Conservation (phyloP, 2,113 vertebrate species). For the Nettapus auritus region DNA sequence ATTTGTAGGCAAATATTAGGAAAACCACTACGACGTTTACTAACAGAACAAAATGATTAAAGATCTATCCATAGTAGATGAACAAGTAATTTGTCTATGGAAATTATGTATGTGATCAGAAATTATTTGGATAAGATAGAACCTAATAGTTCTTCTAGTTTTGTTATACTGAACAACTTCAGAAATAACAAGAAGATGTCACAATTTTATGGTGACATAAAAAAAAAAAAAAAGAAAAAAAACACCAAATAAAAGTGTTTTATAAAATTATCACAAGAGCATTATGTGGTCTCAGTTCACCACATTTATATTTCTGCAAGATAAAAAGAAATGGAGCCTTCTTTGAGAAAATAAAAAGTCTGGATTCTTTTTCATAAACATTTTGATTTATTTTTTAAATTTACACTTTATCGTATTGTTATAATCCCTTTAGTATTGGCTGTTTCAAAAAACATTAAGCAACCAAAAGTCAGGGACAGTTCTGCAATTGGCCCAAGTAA, state of each 20-base stretch:
- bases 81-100: not conserved
- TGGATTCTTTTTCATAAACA: not conserved
- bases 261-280: not conserved
- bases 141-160: not conserved
- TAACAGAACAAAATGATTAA: not conserved
- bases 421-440: not conserved
- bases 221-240: too few species aligned
- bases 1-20: not conserved
- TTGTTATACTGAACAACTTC: not conserved
- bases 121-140: not conserved
- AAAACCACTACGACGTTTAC: not conserved
- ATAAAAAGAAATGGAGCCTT: not conserved
- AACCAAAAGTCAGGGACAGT: not conserved
- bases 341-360: not conserved
- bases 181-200: not conserved
- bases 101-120: not conserved
- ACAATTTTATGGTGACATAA: not conserved
- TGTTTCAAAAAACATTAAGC: not conserved
- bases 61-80: not conserved
- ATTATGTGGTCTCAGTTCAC: not conserved
- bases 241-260: not conserved
- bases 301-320: not conserved
- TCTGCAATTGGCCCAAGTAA: not conserved
- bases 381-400: not conserved
- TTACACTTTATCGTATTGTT: not conserved